These are phyloP conservation scores for Penaeus monodon DNA, from an alignment of 2,888 invertebrate species.

Conservation along the genomic window DNA sequence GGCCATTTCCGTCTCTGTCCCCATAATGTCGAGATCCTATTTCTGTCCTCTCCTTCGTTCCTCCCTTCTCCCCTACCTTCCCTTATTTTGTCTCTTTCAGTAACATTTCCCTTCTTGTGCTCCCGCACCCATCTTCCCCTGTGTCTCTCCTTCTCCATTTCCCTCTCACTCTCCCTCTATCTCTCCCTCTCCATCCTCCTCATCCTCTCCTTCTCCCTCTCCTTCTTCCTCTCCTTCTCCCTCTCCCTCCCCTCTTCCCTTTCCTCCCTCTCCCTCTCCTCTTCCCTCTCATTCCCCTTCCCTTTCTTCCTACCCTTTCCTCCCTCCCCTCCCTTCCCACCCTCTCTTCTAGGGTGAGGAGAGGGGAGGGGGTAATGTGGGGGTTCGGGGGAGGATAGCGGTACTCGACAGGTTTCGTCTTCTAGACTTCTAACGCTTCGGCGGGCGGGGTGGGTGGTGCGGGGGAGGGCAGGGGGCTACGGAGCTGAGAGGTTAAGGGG, in stretches of 20 bases:
- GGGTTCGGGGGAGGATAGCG: not conserved
- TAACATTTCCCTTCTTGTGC: not conserved
- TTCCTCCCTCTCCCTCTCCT: no score
- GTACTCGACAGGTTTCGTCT: no score
- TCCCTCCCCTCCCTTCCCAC: not conserved
- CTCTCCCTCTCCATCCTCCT: not conserved
- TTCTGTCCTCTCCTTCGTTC: not conserved
- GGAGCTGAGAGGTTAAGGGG: no score
- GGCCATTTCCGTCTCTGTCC: not conserved
- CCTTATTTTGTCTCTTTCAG: not conserved
- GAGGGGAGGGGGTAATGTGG: not conserved
- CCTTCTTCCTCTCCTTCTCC: not conserved
- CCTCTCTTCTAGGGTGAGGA: not conserved
- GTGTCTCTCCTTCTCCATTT: not conserved
- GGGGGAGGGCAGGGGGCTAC: no score
- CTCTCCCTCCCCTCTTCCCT: no score
- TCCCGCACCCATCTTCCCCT: no score
- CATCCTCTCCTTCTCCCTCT: not conserved
- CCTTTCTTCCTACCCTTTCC: no score
- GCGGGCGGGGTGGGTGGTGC: no score
- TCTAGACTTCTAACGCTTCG: no score
- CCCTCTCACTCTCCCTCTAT: not conserved
- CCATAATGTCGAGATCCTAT: not conserved
- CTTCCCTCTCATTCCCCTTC: not conserved
- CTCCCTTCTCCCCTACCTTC: no score